phyloP scores from a whole-genome alignment of 2,888 invertebrate species.

The Nemotelus pantherinus region DNA sequence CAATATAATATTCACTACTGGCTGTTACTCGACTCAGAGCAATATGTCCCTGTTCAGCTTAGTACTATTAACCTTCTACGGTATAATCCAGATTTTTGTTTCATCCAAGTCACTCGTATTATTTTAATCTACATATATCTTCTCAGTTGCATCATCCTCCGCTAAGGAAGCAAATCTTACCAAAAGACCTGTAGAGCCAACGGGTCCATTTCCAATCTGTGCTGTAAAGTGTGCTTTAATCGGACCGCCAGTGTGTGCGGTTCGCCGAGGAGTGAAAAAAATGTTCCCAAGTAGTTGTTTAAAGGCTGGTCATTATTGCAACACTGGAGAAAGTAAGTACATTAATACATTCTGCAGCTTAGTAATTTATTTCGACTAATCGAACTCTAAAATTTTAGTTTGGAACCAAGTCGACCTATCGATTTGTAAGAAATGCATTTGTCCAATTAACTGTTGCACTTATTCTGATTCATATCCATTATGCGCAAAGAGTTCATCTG shows the following conservation, averaged over 20 bases:
- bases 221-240: background rate
- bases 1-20: background rate
- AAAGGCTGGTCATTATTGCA: background rate
- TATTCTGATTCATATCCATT: background rate
- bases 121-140: no score
- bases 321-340: conserved; percentile 7
- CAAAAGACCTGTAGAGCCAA: background rate
- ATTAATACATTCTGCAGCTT: background rate
- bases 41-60: background rate
- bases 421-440: no score
- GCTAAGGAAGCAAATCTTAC: no score
- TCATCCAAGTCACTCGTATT: background rate
- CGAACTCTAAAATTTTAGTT: no score
- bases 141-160: no score
- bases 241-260: background rate
- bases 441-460: background rate
- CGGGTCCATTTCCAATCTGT: background rate
- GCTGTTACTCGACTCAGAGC: background rate
- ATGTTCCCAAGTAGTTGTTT: background rate
- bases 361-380: no score
- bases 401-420: no score
- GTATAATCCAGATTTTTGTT: background rate
- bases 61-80: background rate
- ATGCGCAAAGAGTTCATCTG: background rate
- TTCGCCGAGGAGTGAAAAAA: background rate